Base-by-base conservation (phyloP, 2,113 vertebrate species). In the Syrrhaptes paradoxus region DNA sequence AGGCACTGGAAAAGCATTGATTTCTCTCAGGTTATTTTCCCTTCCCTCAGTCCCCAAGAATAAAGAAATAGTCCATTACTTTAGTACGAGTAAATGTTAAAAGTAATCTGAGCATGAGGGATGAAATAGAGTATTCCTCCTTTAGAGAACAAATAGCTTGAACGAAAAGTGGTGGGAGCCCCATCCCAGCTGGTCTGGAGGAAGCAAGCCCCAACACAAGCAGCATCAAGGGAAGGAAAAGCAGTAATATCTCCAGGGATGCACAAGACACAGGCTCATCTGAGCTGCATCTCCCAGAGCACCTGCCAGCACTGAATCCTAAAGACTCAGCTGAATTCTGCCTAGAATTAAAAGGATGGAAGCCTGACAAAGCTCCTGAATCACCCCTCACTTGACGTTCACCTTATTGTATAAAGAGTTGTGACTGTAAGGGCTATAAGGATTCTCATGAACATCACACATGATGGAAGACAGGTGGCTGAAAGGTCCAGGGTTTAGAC, bases 401-500 rank as follows among this genome's bases (percentile, higher is more conserved):
- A 97, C 96, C 91, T 97, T 97, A 72, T 75, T 95, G 67, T 92
- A 97, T 70, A 96, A 90, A 29, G 70, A 21, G 36, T 73, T 90
- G 65, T 91, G 79, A 85, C 94, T 93, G 91, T 97, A 92, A 62
- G 93, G 77, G 31, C 95, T 91, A 48, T 80, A 97, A 55, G 90
- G 90, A 80, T 77, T 93, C 75, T 91, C 67, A 13, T 91, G 93
- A 74, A 82, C 28, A 4, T 97, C 93, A 65, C 31, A 90, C 38
- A 45, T 67, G 71, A 94, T 72, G 66, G 95, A 95, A 86, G 91
- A 96, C 77, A 98, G 91, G 51, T 96, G 92, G 63, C 87, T 96
- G 90, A 98, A 97, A 68, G 95, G 95, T 97, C 94, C 90, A 24
- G 96, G 82, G 59, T 71, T 97, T 87, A 97, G 87, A 82, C 68